A percentile compares a stretch with the other conserved stretches of the same genome.
phyloP scores from a whole-genome alignment of 1,140 invertebrate genomes.

The Sipha flava region DNA sequence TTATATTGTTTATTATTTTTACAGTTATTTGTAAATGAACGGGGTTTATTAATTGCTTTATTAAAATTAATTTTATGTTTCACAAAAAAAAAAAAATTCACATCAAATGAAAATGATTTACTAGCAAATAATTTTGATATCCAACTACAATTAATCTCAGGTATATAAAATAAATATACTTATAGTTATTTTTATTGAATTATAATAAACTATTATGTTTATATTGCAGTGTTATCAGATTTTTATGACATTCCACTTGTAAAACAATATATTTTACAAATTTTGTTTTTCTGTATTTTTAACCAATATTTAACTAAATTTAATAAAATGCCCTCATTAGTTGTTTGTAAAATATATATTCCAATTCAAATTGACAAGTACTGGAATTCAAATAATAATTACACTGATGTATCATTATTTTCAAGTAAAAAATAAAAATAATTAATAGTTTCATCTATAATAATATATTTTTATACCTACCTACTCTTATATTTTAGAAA shows the following conservation, averaged over 20 bases:
- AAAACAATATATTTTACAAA: background rate
- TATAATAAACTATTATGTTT: background rate
- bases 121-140: conserved; percentile 3
- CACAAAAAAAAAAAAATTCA: background rate
- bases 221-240: conserved; percentile 3
- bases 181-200: background rate
- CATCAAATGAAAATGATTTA: background rate
- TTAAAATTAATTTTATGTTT: conserved; percentile 13
- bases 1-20: background rate
- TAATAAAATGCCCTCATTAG: background rate
- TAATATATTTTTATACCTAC: background rate
- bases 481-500: background rate
- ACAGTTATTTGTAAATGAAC: background rate
- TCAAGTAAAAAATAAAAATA: background rate
- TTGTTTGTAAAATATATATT: background rate
- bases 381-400: background rate
- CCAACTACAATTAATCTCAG: background rate
- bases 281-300: conserved; percentile 16
- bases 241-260: conserved; percentile 7
- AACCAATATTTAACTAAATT: background rate
- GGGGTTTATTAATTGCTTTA: background rate
- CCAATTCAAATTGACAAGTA: background rate
- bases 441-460: background rate
- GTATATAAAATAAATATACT: background rate
- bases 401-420: background rate